Base-by-base conservation (phyloP, 2,113 vertebrate genomes). In the Eudyptes chrysolophus region DNA sequence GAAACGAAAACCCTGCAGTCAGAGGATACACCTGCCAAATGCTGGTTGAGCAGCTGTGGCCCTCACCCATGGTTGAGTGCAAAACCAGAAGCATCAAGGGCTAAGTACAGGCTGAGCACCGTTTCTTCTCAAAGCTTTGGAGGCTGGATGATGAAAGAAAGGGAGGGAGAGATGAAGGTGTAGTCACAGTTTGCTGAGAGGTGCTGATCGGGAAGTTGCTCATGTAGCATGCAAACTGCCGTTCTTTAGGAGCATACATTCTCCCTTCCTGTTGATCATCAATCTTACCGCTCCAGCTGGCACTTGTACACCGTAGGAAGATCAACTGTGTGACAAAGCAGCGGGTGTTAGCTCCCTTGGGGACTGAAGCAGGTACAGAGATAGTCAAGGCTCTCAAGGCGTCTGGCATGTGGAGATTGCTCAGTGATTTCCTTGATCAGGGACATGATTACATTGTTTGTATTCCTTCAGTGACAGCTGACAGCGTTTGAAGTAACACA, bases 1-100 rank as follows among this genome's bases (percentile, higher is more conserved):
- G 97, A 98, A 97, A 97, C 17, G 58, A 94, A 93, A 97, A 15
- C 82, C 89, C 68, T 72, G 68, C 93, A 83, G 89, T 91, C 78
- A 57, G 96, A 97, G 97, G 97, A 98, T 97, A 96, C 97, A 98
- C 97, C 97, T 98, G 97, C 93, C 74, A 54, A 81, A 40, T 0
- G 16, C 75, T 77, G 83, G 62, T 44, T 84, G 80, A 96, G 97
- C 95, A 94, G 93, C 96, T 96, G 96, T 62, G 83, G 75, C 89
- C 68, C 77, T 96, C 84, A 76, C 93, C 92, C 90, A 6, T 95
- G 89, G 64, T 22, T 86, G 72, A 58, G 68, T 77, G 87, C 95
- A 82, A 36, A 91, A 52, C 42, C 66, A 27, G 86, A 94, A 65
- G 69, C 32, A 2, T 90, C 61, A 51, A 61, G 57, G 68, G 36